Evolutionary conservation across 2,888 invertebrate species (phyloP).

Genomic region (Folsomia candida): DNA sequence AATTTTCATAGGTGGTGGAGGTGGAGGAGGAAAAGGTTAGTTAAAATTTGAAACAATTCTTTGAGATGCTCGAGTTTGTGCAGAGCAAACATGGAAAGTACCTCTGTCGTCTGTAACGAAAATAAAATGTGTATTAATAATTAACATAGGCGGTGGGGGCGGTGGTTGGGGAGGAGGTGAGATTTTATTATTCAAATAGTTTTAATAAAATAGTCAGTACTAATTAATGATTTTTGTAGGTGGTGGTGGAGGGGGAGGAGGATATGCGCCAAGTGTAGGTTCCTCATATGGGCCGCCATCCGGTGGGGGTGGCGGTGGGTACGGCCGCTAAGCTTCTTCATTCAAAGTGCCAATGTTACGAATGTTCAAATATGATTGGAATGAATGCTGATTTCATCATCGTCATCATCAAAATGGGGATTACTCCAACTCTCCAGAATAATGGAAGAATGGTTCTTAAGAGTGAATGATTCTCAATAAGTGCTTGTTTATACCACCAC

Average conservation of each 20-base stretch:
- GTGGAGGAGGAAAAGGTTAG: neutral
- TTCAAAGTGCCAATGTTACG: neutral
- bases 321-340: neutral
- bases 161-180: constrained; percentile 9
- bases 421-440: no score
- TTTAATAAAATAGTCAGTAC: neutral
- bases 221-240: constrained; percentile 1
- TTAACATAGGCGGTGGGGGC: constrained; percentile 6
- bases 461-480: neutral
- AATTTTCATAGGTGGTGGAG: constrained; percentile 8
- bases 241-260: constrained; percentile 21
- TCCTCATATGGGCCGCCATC: constrained; percentile 25
- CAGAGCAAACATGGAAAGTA: no score
- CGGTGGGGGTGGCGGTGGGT: neutral
- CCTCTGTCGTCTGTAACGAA: no score
- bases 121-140: no score
- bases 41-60: no score
- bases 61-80: no score
- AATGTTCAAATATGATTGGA: constrained; percentile 8
- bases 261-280: neutral
- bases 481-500: neutral
- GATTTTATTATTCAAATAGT: neutral
- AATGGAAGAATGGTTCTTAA: no score
- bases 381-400: no score
- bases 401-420: no score